phyloP scores from a whole-genome alignment of 2,888 invertebrate genomes.

The Pseudococcus jackbeardsleyi region DNA sequence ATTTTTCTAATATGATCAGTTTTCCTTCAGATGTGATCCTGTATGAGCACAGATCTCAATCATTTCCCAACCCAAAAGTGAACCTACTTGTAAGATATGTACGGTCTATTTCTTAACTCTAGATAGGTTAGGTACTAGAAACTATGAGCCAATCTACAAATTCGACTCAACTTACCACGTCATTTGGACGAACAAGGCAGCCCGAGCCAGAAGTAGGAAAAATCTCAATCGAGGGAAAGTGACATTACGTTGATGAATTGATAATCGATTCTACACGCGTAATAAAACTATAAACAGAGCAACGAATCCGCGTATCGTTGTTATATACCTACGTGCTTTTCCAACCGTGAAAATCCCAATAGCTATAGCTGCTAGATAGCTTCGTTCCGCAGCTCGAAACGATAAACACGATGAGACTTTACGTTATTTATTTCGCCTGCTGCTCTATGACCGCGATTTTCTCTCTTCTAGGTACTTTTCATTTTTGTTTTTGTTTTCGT shows the following conservation, averaged over 20 bases:
- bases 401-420: not conserved
- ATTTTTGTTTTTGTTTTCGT: not conserved
- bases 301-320: not conserved
- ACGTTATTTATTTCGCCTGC: not conserved
- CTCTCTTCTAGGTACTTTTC: not conserved
- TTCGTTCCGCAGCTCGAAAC: no score
- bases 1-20: no score
- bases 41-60: no score
- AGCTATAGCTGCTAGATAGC: no score
- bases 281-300: conserved; percentile 19
- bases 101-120: no score
- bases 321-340: not conserved
- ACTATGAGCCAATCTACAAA: no score
- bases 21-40: no score
- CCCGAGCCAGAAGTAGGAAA: not conserved
- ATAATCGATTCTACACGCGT: conserved; percentile 16
- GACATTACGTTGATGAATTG: not conserved
- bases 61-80: no score
- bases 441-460: conserved; percentile 1
- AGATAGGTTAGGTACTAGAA: no score
- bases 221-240: not conserved
- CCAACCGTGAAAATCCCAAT: not conserved
- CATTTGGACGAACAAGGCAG: not conserved
- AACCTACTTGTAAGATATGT: no score
- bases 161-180: not conserved